Base-by-base conservation (phyloP, 2,113 vertebrate species). In the Gobio gobio region DNA sequence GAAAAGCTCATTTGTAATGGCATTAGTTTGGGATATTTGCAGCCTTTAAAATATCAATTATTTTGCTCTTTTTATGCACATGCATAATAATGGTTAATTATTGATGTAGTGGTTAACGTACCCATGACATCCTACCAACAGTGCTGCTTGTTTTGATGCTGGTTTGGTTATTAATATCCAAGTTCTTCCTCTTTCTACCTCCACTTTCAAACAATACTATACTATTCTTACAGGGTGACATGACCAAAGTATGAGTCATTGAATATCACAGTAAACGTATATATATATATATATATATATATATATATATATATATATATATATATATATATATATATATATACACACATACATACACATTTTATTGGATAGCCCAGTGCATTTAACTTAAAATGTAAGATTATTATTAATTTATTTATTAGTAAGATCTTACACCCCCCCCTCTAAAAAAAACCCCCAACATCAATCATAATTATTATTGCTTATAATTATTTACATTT, bases 171-270 rank as follows among this genome's bases (percentile, higher is more conserved):
- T 40, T 70, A 40, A 70, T 70, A 70, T 40, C 8, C 66, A 4
- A 68, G 18, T 22, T 68, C 16, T 68, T 40, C 36, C 4, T 70
- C 10, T 36, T 6, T 45, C 9, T 70, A 45, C 68, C 10, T 73
- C 40, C 22, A 72, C 40, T 72, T 72, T 75, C 24, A 14, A 75
- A 24, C 29, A 26, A 54, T 75, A 29, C 73, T 75, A 75, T 75
- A 75, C n/a, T 18, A 75, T 10, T n/a, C n/a, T 29, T 22, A 18
- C 20, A 70, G 16, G 29, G 36, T 40, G 36, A 8, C 20, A 70
- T 70, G 33, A 70, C 29, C 29, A 70, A 40, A 70, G n/a, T n/a
- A n/a, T n/a, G n/a, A n/a, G 16, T 40, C 36, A 70, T 2, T 36
- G 36, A 70, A 70, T 70, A 70, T 43, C 33, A 43, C 29, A 36